Evolutionary conservation across 2,113 vertebrate genomes (phyloP).

Genomic region (Gopherus flavomarginatus): DNA sequence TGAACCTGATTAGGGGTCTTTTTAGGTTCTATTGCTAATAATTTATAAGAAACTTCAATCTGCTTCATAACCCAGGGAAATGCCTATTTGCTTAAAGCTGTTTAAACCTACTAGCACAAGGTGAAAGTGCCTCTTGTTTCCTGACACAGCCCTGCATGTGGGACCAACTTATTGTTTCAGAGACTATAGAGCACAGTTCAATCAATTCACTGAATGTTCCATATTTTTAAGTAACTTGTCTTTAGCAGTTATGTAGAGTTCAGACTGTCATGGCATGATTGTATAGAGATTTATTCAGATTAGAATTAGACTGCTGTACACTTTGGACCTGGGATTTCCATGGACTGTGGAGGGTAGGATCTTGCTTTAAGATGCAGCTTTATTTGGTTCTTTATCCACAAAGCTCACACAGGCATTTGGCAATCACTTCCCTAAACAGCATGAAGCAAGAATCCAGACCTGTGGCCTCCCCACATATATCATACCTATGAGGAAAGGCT

Average conservation of each 20-base stretch:
- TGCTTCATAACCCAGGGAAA: neutral
- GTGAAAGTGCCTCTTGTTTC: conserved; percentile 51
- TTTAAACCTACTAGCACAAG: neutral
- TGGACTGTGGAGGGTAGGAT: neutral
- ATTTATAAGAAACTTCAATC: neutral
- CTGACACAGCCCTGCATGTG: neutral
- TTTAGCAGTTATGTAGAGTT: neutral
- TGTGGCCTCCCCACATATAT: neutral
- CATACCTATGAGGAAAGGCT: neutral
- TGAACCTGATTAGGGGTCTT: neutral
- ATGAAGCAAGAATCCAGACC: neutral
- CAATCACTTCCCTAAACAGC: neutral
- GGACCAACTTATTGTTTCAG: rapidly evolving
- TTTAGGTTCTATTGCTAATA: neutral
- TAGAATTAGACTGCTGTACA: rapidly evolving
- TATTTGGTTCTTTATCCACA: neutral
- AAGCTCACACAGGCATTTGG: neutral
- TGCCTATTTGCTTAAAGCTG: conserved; percentile 1
- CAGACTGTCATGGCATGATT: neutral
- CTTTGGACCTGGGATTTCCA: rapidly evolving
- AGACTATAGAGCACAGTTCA: neutral
- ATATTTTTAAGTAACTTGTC: neutral
- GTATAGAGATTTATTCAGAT: neutral
- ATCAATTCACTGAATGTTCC: neutral
- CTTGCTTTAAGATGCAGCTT: neutral